Conservation (phyloP, 1,140 invertebrate species). For the Leptonema lineaticorne region DNA sequence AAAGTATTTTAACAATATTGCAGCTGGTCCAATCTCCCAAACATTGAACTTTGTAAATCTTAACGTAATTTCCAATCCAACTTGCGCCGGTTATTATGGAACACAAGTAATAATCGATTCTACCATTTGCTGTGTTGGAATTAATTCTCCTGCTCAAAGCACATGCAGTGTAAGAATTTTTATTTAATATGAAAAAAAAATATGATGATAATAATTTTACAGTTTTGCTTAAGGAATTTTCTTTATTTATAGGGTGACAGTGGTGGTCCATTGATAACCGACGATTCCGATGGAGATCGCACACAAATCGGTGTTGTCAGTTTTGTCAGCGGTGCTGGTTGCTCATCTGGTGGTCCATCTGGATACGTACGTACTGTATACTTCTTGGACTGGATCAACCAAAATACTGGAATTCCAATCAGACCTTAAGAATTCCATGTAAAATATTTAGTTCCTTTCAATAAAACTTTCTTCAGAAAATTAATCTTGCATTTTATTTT, state of each 20-base stretch:
- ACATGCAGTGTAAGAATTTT: constrained; percentile 39
- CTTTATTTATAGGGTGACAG: constrained; percentile 37
- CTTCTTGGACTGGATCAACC: constrained; percentile 10
- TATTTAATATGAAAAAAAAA: not conserved
- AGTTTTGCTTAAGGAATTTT: not conserved
- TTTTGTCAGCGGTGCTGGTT: constrained; percentile 42
- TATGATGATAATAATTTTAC: not conserved
- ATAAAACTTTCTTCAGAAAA: not conserved
- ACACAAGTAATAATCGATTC: constrained; percentile 25
- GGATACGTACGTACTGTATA: constrained; percentile 8
- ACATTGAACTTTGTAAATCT: constrained; percentile 41
- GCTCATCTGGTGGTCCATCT: constrained; percentile 23
- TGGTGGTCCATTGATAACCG: constrained; percentile 37
- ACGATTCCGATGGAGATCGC: constrained; percentile 20
- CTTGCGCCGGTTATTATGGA: constrained; percentile 34
- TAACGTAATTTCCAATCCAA: constrained; percentile 37
- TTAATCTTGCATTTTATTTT: not conserved
- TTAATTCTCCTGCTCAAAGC: constrained; percentile 33
- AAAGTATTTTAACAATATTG: not conserved
- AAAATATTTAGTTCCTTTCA: not conserved
- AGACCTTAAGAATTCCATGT: not conserved
- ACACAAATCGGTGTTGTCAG: constrained; percentile 43
- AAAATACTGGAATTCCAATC: not conserved
- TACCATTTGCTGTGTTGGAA: constrained; percentile 40
- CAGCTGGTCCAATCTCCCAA: constrained; percentile 27